A percentile compares a stretch with the other conserved stretches of the same genome.
Evolutionary conservation across 2,797 vertebrate species (phyloP).

Genomic region (Gymnothorax javanicus): DNA sequence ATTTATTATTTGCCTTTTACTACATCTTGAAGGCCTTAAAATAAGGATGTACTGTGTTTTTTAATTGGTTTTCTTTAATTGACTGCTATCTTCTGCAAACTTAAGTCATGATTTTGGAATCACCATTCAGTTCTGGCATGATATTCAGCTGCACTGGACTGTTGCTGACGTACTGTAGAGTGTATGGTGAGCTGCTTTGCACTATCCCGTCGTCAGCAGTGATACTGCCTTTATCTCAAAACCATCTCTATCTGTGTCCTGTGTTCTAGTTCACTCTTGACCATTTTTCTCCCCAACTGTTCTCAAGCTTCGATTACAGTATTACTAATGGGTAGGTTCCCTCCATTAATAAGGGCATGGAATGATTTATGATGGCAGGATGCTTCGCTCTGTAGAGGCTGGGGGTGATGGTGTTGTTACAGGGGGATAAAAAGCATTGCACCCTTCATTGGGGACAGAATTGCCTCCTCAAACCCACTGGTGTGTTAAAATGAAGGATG

Average conservation of each 20-base stretch:
- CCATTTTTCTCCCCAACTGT: conserved; percentile 65
- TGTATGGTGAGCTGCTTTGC: conserved; percentile 21
- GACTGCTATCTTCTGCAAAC: neutral
- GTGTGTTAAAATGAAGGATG: conserved; percentile 25
- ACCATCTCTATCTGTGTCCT: conserved; percentile 50
- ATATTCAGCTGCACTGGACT: neutral
- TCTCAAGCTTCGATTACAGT: conserved; percentile 64
- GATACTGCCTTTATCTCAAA: neutral
- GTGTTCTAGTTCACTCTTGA: conserved; percentile 51
- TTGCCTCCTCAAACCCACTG: neutral
- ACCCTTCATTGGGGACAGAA: neutral
- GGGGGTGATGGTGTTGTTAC: conserved; percentile 39
- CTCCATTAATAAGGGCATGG: conserved; percentile 56
- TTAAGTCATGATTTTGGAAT: neutral
- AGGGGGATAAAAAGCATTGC: neutral
- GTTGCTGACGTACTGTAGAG: neutral
- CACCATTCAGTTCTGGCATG: neutral
- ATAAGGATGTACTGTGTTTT: neutral
- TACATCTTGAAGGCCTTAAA: too few relatives aligned
- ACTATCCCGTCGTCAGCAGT: neutral
- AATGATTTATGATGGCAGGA: conserved; percentile 53
- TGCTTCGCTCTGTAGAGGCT: conserved; percentile 31
- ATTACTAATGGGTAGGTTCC: conserved; percentile 57
- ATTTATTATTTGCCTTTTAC: too few relatives aligned
- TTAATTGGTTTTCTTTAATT: neutral